phyloP scores from a whole-genome alignment of 2,797 vertebrate species.

The Delichon dasypus region DNA sequence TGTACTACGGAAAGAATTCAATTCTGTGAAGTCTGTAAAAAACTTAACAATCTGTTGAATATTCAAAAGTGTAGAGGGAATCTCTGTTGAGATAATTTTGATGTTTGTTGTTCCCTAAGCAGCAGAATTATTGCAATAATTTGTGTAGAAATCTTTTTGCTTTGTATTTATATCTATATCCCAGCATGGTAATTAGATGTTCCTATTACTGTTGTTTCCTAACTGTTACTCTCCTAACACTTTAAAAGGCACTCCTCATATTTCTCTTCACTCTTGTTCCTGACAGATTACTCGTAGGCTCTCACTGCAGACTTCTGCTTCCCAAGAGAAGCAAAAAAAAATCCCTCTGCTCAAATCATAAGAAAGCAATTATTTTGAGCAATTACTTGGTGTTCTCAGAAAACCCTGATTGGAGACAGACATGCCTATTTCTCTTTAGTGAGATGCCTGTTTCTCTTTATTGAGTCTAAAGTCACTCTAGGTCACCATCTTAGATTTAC shows the following conservation, averaged over 20 bases:
- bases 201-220: background rate
- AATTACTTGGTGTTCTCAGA: background rate
- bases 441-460: background rate
- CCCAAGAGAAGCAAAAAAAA: background rate
- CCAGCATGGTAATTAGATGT: background rate
- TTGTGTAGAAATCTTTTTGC: background rate
- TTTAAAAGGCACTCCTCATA: background rate
- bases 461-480: background rate
- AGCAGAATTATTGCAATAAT: background rate
- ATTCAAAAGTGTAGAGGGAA: background rate
- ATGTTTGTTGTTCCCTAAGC: background rate
- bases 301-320: background rate
- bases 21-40: background rate
- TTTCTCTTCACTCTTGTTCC: background rate
- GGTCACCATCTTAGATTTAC: background rate
- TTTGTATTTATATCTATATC: background rate
- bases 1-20: background rate
- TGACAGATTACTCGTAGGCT: background rate
- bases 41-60: background rate
- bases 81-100: background rate
- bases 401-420: background rate
- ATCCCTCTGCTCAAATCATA: background rate
- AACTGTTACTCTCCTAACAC: background rate
- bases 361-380: background rate
- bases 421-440: background rate